Conservation (phyloP, 2,888 invertebrate genomes). For the Hedya salicella region DNA sequence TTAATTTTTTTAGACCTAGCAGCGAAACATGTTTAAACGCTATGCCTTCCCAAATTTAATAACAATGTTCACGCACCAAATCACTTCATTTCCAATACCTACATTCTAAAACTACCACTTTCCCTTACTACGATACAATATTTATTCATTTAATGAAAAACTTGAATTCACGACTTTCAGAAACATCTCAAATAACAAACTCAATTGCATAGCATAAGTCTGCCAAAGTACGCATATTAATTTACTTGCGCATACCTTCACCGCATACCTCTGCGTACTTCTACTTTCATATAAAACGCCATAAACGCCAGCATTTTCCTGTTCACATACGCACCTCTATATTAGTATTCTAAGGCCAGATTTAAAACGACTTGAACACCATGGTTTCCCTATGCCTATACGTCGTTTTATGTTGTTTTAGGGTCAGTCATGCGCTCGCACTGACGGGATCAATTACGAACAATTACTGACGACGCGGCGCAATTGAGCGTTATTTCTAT, state of each 20-base stretch:
- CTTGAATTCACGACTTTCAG: too few species aligned
- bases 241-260: slow-evolving; percentile 10
- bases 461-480: slow-evolving; percentile 63
- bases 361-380: too few species aligned
- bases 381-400: background rate
- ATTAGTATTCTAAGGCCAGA: background rate
- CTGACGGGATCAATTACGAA: slow-evolving; percentile 60
- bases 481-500: slow-evolving; percentile 60
- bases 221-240: background rate
- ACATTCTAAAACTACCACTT: too few species aligned
- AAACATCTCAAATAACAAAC: too few species aligned
- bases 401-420: background rate
- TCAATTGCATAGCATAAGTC: too few species aligned
- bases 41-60: too few species aligned
- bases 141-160: too few species aligned
- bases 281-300: background rate
- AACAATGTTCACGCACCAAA: too few species aligned
- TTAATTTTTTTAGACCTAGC: too few species aligned
- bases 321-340: background rate
- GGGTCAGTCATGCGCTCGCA: slow-evolving; percentile 41
- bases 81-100: too few species aligned
- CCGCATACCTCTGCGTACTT: slow-evolving; percentile 4
- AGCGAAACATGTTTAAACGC: too few species aligned
- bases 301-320: background rate
- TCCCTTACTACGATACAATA: too few species aligned